Base-by-base conservation (phyloP, 2,797 vertebrate species). In the Myotis planiceps region DNA sequence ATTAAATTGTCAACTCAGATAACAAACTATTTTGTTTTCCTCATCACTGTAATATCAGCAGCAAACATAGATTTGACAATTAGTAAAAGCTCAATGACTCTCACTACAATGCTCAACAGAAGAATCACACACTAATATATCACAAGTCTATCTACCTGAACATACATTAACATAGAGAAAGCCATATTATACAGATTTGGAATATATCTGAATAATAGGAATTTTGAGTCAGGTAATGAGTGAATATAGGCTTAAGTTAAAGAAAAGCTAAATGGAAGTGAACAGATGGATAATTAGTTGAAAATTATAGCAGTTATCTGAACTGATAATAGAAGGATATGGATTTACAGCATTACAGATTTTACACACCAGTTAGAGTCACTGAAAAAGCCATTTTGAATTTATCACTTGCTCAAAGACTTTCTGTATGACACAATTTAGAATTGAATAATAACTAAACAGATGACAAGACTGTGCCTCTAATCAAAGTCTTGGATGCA, bases 251-350 rank as follows among this genome's bases (percentile, higher is more conserved):
- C 39, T 85, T 83, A 83, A 51, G 29, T 10, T 74, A 92, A 68
- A 79, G 66, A 92, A 76, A 37, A 83, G 18, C 21, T 53, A 80
- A 88, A 42, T 80, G 2, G 12, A 85, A 85, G 8, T 75, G 27
- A 92, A 88, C 27, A 87, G 15, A 85, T 82, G 34, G 21, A n/a
- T 68, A 91, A 68, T 71, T 89, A 83, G 25, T 74, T 75, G 37
- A 85, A 81, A 94, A 92, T 92, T 49, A 90, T 32, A 75, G 29
- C n/a, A 55, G 16, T 78, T 95, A 72, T 19, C 79, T 32, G 9
- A 79, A 83, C 32, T 78, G 34, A 80, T 93, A 92, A 53, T 5
- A 71, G 60, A 89, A 87, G 5, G 3, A 75, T 92, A 81, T 81
- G 19, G 12, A 83, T 85, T 97, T 79, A 69, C 6, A 82, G 1